A percentile compares a stretch with the other conserved stretches of the same genome.
Conservation (phyloP, 2,888 invertebrate species). For the Sarcophaga rosellei region DNA sequence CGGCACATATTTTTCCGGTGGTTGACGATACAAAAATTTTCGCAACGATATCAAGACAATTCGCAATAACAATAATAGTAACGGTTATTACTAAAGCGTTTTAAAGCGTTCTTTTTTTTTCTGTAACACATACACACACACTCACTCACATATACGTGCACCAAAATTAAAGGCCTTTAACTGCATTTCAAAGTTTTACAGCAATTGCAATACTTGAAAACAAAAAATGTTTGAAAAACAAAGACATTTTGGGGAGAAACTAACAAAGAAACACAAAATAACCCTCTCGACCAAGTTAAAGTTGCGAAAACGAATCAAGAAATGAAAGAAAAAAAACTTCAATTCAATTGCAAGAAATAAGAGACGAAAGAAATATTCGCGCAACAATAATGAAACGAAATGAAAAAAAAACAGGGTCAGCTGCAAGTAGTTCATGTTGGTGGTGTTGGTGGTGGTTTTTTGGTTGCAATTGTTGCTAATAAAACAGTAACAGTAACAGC, state of each 20-base stretch:
- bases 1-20: conserved; percentile 66
- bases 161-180: conserved; percentile 41
- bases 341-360: conserved; percentile 46
- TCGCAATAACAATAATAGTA: conserved; percentile 67
- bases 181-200: conserved; percentile 17
- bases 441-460: neutral
- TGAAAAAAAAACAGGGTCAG: conserved; percentile 64
- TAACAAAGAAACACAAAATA: conserved; percentile 44
- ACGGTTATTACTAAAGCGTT: conserved; percentile 68
- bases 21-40: conserved; percentile 66
- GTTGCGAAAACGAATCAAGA: conserved; percentile 11
- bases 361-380: conserved; percentile 21
- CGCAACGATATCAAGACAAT: conserved; percentile 64
- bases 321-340: conserved; percentile 27
- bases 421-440: conserved; percentile 48
- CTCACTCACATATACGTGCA: conserved; percentile 32
- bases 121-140: conserved; percentile 45
- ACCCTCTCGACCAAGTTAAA: conserved; percentile 47
- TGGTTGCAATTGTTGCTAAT: conserved; percentile 62
- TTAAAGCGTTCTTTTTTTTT: no score
- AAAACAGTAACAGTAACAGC: conserved; percentile 27
- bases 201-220: conserved; percentile 31
- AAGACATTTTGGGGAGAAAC: conserved; percentile 64
- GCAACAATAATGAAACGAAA: conserved; percentile 2
- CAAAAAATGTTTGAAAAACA: conserved; percentile 31